Evolutionary conservation across 2,888 invertebrate genomes (phyloP).

Genomic region (Cyrtodaria siliqua): DNA sequence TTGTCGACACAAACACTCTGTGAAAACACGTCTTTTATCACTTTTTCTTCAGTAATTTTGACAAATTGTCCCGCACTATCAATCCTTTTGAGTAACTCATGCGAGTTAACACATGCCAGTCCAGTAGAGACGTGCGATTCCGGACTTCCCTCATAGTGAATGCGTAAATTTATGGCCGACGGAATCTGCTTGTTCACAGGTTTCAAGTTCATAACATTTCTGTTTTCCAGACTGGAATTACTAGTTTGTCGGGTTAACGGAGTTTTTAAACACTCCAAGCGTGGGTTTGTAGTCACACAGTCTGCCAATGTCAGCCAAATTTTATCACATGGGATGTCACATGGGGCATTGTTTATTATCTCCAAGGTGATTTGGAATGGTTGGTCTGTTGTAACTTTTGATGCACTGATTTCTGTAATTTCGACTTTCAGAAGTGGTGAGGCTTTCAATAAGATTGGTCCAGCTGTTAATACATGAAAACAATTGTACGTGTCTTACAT

Average conservation of each 20-base stretch:
- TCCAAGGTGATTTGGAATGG: slow-evolving; percentile 54
- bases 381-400: slow-evolving; percentile 57
- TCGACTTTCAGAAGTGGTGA: slow-evolving; percentile 68
- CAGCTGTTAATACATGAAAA: slow-evolving; percentile 4
- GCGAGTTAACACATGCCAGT: slow-evolving; percentile 75
- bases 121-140: slow-evolving; percentile 66
- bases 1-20: slow-evolving; percentile 87
- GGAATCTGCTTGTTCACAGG: slow-evolving; percentile 65
- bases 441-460: slow-evolving; percentile 51
- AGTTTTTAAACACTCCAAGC: slow-evolving; percentile 37
- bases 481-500: no score
- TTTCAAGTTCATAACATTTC: slow-evolving; percentile 69
- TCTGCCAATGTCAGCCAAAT: slow-evolving; percentile 65
- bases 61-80: slow-evolving; percentile 71
- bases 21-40: slow-evolving; percentile 78
- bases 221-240: slow-evolving; percentile 68
- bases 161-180: slow-evolving; percentile 66
- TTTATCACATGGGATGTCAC: slow-evolving; percentile 63
- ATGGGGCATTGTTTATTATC: slow-evolving; percentile 60
- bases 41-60: slow-evolving; percentile 27
- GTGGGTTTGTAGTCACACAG: slow-evolving; percentile 20
- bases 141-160: slow-evolving; percentile 67
- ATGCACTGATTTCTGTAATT: slow-evolving; percentile 33
- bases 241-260: slow-evolving; percentile 68
- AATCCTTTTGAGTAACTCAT: slow-evolving; percentile 75